Evolutionary conservation across 2,888 invertebrate genomes (phyloP).

Genomic region (Pseudoips prasinana): DNA sequence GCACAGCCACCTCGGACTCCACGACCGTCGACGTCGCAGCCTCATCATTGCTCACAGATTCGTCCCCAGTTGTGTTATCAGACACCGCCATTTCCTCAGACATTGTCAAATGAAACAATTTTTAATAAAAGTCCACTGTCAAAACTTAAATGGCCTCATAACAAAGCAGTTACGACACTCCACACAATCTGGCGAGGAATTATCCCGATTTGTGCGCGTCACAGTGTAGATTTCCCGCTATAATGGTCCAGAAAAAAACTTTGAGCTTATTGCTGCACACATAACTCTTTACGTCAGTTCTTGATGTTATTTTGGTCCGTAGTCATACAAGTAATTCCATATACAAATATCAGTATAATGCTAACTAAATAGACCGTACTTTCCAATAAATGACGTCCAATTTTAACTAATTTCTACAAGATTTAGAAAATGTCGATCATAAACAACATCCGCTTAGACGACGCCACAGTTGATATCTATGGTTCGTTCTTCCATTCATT

Average conservation of each 20-base stretch:
- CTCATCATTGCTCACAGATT: slow-evolving; percentile 51
- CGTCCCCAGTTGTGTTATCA: slow-evolving; percentile 65
- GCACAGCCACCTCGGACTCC: slow-evolving; percentile 37
- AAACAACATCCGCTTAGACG: slow-evolving; percentile 70
- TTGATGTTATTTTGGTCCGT: slow-evolving; percentile 5
- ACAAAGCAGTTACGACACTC: slow-evolving; percentile 64
- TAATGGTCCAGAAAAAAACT: slow-evolving; percentile 58
- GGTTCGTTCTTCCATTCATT: slow-evolving; percentile 9
- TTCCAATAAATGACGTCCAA: slow-evolving; percentile 45
- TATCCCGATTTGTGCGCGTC: slow-evolving; percentile 70
- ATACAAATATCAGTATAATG: slow-evolving; percentile 16
- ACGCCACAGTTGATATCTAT: slow-evolving; percentile 65
- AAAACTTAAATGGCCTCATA: slow-evolving; percentile 66
- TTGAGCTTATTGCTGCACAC: slow-evolving; percentile 37
- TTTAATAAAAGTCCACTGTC: slow-evolving; percentile 60
- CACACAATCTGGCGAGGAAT: slow-evolving; percentile 54
- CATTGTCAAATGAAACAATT: slow-evolving; percentile 70
- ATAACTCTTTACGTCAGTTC: slow-evolving; percentile 31
- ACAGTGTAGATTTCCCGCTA: slow-evolving; percentile 77
- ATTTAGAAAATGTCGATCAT: slow-evolving; percentile 72
- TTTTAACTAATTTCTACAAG: slow-evolving; percentile 43
- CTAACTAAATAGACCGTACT: slow-evolving; percentile 29
- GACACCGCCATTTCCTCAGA: slow-evolving; percentile 77
- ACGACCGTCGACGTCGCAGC: slow-evolving; percentile 40
- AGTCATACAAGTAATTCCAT: slow-evolving; percentile 5